Conservation (phyloP, 2,888 invertebrate genomes). For the Andricus curvator region DNA sequence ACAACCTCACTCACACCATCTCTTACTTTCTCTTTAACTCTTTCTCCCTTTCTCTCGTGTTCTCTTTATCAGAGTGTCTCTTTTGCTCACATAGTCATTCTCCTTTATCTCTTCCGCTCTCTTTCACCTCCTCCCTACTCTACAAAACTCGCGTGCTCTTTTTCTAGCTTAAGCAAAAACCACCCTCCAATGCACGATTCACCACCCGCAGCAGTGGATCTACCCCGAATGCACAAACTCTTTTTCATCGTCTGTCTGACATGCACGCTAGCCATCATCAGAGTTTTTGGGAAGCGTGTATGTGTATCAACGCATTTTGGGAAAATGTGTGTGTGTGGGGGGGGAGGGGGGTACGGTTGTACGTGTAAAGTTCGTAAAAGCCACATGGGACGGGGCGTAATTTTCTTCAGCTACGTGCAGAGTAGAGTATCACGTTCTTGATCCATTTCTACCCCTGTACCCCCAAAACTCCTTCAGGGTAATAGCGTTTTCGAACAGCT, state of each 20-base stretch:
- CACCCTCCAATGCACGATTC: slow-evolving; percentile 27
- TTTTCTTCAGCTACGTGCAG: neutral
- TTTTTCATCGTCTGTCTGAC: slow-evolving; percentile 71
- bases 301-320: slow-evolving; percentile 8
- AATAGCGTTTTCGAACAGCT: neutral
- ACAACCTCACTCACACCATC: neutral
- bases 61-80: neutral
- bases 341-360: neutral
- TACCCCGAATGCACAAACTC: slow-evolving; percentile 67
- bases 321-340: no score
- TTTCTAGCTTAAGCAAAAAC: slow-evolving; percentile 21
- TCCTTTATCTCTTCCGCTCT: slow-evolving; percentile 31
- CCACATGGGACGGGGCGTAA: neutral
- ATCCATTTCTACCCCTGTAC: neutral
- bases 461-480: neutral
- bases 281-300: slow-evolving; percentile 43
- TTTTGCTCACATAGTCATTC: slow-evolving; percentile 9
- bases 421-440: slow-evolving; percentile 2
- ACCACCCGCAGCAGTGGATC: slow-evolving; percentile 22
- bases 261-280: slow-evolving; percentile 70
- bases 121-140: slow-evolving; percentile 28
- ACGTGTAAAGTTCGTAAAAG: slow-evolving; percentile 8
- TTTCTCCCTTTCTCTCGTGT: neutral
- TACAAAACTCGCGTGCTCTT: slow-evolving; percentile 25
- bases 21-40: neutral